Base-by-base conservation (phyloP, 2,888 invertebrate genomes). In the Neoscelio sp. region DNA sequence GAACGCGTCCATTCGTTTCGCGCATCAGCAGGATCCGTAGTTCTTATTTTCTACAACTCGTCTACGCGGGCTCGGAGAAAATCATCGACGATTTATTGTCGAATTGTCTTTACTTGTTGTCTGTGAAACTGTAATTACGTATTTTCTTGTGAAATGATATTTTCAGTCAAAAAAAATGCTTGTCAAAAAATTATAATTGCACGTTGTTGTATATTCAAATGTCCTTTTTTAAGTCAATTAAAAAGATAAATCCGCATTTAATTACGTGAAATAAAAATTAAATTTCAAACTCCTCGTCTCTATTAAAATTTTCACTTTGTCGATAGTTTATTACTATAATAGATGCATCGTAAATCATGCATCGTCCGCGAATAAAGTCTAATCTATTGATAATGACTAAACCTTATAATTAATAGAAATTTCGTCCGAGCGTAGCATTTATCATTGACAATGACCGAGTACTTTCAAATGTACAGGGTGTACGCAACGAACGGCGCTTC, bases 391-490 rank as follows among this genome's bases (percentile, higher is more conserved):
- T 65, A 58, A 74, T 71, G 52, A 42, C 18, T 17, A 6, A 50
- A 7, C 6, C 52, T 46, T 50, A 30, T 74, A 74, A 65, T 74
- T 74, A 74, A 74, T 74, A 74, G 74, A 74, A 74, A 74, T 74
- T 74, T 65, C 35, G 56, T 65, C 48, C 10, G 33, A 15, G 44
- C 52, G 68, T 35, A 33, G n/a, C 6, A 23, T 58, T 65, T 50
- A 65, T 65, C 74, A 54, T 58, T 74, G 74, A 74, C 74, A 74
- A 74, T 74, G 74, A 65, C 74, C 58, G 65, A 65, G 73, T 65
- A 58, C 73, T 74, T 74, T 74, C 73, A 7, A 74, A 65, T 50
- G 23, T 30, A 15, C 50, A 10, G 48, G 56, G 64, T 30, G 46
- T 54, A 38, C 52, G 42, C 5, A 18, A 7, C 26, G 15, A 62